phyloP scores from a whole-genome alignment of 2,797 vertebrate species.

The Clarias fuscus region DNA sequence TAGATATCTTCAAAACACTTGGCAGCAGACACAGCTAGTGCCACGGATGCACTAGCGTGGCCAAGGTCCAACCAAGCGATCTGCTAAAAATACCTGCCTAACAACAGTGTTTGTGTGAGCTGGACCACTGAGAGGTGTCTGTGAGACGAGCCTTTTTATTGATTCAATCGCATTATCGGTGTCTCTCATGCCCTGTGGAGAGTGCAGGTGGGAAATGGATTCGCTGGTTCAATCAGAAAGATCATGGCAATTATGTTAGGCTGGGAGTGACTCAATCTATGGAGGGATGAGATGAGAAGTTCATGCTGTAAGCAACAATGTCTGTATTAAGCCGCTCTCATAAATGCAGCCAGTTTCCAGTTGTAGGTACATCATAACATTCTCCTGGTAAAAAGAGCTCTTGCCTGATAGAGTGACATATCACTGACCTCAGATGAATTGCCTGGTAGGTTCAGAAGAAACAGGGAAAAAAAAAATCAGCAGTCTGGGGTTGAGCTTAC shows the following conservation, averaged over 20 bases:
- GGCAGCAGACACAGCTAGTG: neutral
- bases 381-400: neutral
- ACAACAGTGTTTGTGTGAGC: constrained; percentile 54
- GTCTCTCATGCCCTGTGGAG: constrained; percentile 50
- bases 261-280: constrained; percentile 41
- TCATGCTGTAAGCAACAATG: constrained; percentile 5
- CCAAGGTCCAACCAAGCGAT: constrained; percentile 15
- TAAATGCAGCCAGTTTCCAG: neutral
- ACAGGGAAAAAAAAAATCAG: neutral
- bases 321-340: neutral
- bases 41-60: neutral
- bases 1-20: constrained; percentile 1
- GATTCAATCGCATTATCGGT: constrained; percentile 67
- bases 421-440: neutral
- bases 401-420: neutral
- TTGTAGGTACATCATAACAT: neutral
- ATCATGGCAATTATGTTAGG: constrained; percentile 60
- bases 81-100: constrained; percentile 24
- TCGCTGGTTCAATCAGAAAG: constrained; percentile 61
- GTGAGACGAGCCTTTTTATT: constrained; percentile 59
- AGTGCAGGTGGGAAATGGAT: constrained; percentile 59
- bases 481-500: neutral
- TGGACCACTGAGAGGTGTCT: constrained; percentile 54
- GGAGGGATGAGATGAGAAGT: constrained; percentile 19
- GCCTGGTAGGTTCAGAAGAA: neutral